Evolutionary conservation across 2,888 invertebrate species (phyloP).

Genomic region (Drosophila planitibia): DNA sequence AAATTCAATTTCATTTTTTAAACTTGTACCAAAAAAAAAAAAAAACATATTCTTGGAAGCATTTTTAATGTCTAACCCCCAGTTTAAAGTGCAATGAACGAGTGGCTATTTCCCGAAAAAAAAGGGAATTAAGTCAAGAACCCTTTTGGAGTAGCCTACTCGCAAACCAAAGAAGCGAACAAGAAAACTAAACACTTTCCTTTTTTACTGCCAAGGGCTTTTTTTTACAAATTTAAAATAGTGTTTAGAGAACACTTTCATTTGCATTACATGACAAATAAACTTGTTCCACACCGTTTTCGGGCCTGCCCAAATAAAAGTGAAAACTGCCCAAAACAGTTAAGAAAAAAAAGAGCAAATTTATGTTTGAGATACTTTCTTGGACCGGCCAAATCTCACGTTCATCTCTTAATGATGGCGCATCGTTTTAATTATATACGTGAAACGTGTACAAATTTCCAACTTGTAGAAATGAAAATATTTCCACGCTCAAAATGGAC

Average conservation of each 20-base stretch:
- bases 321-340: constrained; percentile 57
- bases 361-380: constrained; percentile 47
- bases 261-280: constrained; percentile 63
- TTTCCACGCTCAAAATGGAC: constrained; percentile 4
- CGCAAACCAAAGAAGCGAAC: neutral
- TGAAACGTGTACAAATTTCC: constrained; percentile 63
- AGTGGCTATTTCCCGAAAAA: neutral
- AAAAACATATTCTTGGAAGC: constrained; percentile 59
- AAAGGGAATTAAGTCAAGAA: constrained; percentile 27
- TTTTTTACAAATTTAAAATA: constrained; percentile 30
- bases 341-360: constrained; percentile 2
- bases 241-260: constrained; percentile 69
- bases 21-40: constrained; percentile 1
- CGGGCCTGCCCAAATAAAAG: constrained; percentile 64
- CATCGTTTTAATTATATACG: constrained; percentile 65
- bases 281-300: constrained; percentile 55
- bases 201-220: constrained; percentile 32
- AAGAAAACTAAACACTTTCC: constrained; percentile 44
- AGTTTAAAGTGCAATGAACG: constrained; percentile 62
- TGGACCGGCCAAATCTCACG: constrained; percentile 68
- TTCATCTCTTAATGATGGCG: constrained; percentile 76
- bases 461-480: constrained; percentile 20
- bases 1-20: constrained; percentile 69
- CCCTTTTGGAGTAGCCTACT: constrained; percentile 8
- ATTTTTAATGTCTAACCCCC: constrained; percentile 18